Conservation (phyloP, 2,888 invertebrate species). For the Phymatocera aterrima region DNA sequence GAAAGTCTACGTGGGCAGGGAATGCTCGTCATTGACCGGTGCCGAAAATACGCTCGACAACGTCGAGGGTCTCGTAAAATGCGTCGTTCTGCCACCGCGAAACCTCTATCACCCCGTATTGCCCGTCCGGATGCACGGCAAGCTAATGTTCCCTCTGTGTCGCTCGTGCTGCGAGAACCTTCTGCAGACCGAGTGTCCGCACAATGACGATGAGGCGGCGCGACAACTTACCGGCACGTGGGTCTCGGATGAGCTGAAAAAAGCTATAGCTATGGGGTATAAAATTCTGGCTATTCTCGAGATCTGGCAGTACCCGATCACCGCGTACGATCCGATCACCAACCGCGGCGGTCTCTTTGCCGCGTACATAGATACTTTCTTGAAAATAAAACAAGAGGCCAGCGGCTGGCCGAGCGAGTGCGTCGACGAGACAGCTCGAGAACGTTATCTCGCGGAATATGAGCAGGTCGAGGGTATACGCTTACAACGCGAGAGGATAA, state of each 20-base stretch:
- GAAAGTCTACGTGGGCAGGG: slow-evolving; percentile 6
- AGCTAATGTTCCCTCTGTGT: background rate
- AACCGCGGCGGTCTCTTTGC: slow-evolving; percentile 58
- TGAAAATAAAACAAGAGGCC: slow-evolving; percentile 62
- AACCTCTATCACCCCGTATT: slow-evolving; percentile 1
- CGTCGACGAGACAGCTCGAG: slow-evolving; percentile 49
- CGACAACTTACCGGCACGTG: slow-evolving; percentile 61
- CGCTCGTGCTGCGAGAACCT: background rate
- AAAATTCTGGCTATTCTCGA: slow-evolving; percentile 48
- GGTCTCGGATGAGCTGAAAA: slow-evolving; percentile 62
- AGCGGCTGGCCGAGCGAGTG: slow-evolving; percentile 59
- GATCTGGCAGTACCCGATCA: slow-evolving; percentile 64
- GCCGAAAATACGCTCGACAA: background rate
- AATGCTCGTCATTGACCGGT: background rate
- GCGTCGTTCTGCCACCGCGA: background rate
- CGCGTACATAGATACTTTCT: slow-evolving; percentile 63
- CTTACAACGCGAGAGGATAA: slow-evolving; percentile 45
- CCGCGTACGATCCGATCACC: slow-evolving; percentile 53
- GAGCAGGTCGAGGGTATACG: slow-evolving; percentile 48
- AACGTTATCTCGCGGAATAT: slow-evolving; percentile 46
- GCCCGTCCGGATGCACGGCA: background rate
- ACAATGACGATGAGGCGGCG: slow-evolving; percentile 47
- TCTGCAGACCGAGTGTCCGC: slow-evolving; percentile 51
- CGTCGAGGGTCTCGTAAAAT: background rate
- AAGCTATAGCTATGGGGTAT: slow-evolving; percentile 56